A percentile compares a stretch with the other conserved stretches of the same genome.
Evolutionary conservation across 2,113 vertebrate genomes (phyloP).

Genomic region (Girardinichthys multiradiatus): DNA sequence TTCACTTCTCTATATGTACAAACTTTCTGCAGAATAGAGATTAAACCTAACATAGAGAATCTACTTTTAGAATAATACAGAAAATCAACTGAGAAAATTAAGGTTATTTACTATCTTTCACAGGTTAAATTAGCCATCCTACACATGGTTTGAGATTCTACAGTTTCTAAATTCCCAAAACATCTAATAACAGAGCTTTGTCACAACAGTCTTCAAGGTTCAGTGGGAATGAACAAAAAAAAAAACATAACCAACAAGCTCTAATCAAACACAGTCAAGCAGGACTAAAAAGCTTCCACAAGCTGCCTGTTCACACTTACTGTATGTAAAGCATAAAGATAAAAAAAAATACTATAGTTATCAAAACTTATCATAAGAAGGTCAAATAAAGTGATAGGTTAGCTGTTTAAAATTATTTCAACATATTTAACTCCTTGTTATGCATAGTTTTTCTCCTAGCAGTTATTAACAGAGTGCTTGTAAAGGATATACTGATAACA

Average conservation of each 20-base stretch:
- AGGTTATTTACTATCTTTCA: constrained; percentile 10
- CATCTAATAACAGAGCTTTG: constrained; percentile 65
- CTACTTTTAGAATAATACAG: constrained; percentile 2
- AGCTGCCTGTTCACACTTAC: constrained; percentile 44
- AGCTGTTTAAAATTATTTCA: constrained; percentile 12
- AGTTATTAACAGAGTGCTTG: not conserved
- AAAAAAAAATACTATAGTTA: constrained; percentile 32
- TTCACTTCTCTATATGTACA: constrained; percentile 29
- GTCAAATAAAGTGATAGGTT: constrained; percentile 24
- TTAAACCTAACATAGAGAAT: constrained; percentile 17
- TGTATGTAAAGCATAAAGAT: constrained; percentile 26
- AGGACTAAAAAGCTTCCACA: constrained; percentile 33
- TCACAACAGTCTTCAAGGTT: constrained; percentile 51
- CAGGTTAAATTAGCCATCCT: constrained; percentile 48
- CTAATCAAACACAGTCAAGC: constrained; percentile 44
- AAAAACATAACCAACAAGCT: constrained; percentile 39
- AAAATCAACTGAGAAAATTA: constrained; percentile 7
- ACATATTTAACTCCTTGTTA: constrained; percentile 17
- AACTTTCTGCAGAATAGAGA: constrained; percentile 23
- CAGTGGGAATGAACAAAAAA: constrained; percentile 42
- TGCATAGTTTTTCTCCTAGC: not conserved
- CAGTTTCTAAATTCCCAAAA: constrained; percentile 52
- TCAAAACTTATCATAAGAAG: constrained; percentile 31
- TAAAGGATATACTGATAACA: constrained; percentile 16
- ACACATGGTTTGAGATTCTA: constrained; percentile 50